Conservation (phyloP, 1,140 invertebrate species). For the Diploscapter pachys region DNA sequence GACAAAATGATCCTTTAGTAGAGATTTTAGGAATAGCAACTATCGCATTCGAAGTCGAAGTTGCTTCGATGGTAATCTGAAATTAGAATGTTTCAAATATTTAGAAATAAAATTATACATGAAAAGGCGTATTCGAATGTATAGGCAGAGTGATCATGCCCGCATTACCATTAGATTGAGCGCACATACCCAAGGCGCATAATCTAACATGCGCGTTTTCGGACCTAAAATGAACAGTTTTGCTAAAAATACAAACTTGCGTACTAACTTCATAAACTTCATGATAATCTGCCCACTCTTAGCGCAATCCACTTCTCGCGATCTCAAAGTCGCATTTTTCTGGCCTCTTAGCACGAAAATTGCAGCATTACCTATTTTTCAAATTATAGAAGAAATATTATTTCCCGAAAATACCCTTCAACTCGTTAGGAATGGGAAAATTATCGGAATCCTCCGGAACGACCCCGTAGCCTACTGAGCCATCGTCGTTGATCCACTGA, state of each 20-base stretch:
- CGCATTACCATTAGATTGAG: slow-evolving; percentile 16
- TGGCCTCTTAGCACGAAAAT: slow-evolving; percentile 16
- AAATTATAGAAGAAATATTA: background rate
- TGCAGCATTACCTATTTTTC: slow-evolving; percentile 28
- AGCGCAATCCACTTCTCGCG: slow-evolving; percentile 31
- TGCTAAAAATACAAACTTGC: too few relatives aligned
- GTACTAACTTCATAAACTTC: background rate
- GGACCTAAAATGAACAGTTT: slow-evolving; percentile 10
- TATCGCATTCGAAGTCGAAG: slow-evolving; percentile 13
- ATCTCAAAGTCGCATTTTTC: slow-evolving; percentile 11
- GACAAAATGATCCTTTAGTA: slow-evolving; percentile 22
- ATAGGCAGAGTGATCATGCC: slow-evolving; percentile 18
- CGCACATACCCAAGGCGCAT: slow-evolving; percentile 31
- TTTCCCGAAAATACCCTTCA: slow-evolving; percentile 1
- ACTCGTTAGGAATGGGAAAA: slow-evolving; percentile 28
- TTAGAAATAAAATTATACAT: slow-evolving; percentile 12
- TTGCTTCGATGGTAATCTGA: slow-evolving; percentile 25
- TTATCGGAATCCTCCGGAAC: slow-evolving; percentile 27
- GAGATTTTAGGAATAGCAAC: slow-evolving; percentile 20
- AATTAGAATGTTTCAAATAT: slow-evolving; percentile 12
- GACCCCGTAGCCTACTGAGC: slow-evolving; percentile 33
- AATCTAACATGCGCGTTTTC: slow-evolving; percentile 28
- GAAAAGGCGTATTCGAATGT: slow-evolving; percentile 8
- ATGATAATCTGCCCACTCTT: slow-evolving; percentile 16
- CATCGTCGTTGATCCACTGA: slow-evolving; percentile 40